These are phyloP conservation scores for Xerus rutilus DNA, from an alignment of 2,797 vertebrate genomes.

Conservation along the genomic window DNA sequence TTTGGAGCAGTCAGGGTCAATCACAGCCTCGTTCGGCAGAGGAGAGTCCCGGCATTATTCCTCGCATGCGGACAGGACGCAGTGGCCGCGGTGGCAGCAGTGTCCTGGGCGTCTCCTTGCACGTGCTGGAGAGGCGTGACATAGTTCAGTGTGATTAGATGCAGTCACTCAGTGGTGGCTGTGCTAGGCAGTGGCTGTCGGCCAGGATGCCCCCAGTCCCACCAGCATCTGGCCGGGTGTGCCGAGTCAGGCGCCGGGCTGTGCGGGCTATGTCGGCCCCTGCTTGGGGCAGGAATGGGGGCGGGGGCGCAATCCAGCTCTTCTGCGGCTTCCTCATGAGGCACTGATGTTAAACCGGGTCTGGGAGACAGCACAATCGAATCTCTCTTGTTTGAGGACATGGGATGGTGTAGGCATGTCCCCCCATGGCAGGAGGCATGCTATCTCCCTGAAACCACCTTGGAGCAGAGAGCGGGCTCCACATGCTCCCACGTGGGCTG, in stretches of 20 bases:
- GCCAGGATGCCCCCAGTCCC: slow-evolving; percentile 31
- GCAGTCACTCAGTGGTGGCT: slow-evolving; percentile 87
- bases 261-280: neutral
- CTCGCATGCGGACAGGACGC: slow-evolving; percentile 89
- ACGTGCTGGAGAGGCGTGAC: slow-evolving; percentile 90
- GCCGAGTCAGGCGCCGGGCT: neutral
- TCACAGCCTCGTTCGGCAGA: slow-evolving; percentile 95
- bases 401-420: neutral
- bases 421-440: neutral
- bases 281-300: neutral
- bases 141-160: slow-evolving; percentile 93
- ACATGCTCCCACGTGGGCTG: neutral
- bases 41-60: slow-evolving; percentile 93
- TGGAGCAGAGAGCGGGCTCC: neutral
- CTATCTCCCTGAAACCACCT: neutral
- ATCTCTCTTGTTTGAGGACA: neutral
- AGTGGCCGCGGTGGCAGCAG: slow-evolving; percentile 82
- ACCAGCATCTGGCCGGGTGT: neutral
- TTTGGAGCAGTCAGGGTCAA: slow-evolving; percentile 97
- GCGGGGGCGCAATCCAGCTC: neutral
- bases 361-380: neutral
- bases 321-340: neutral
- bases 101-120: slow-evolving; percentile 79
- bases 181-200: slow-evolving; percentile 73
- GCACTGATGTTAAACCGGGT: neutral